Percentiles rank a stretch among this genome's conserved stretches.
Evolutionary conservation across 2,888 invertebrate species (phyloP).

Genomic region (Mantis religiosa): DNA sequence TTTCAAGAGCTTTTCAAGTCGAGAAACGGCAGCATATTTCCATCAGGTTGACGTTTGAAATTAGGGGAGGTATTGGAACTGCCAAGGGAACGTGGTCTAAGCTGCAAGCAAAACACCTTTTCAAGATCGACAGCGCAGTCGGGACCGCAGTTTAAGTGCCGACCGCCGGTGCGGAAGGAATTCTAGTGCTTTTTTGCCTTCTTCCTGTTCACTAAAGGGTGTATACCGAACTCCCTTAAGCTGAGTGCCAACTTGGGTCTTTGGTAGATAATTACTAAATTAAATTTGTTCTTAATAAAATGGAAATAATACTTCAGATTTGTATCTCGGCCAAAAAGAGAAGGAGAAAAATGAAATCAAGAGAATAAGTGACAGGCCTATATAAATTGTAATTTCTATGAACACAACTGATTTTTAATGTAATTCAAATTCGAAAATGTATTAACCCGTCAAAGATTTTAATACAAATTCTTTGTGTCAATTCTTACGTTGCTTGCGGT

Average conservation of each 20-base stretch:
- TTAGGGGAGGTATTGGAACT: not conserved
- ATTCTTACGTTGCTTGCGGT: no score
- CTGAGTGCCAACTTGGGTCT: not conserved
- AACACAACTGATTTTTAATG: no score
- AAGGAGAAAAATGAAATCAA: no score
- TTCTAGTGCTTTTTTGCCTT: not conserved
- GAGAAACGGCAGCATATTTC: not conserved
- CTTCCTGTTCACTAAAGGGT: not conserved
- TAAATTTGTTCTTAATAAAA: no score
- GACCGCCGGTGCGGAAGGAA: not conserved
- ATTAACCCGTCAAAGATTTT: no score
- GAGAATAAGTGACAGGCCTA: no score
- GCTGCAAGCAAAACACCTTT: not conserved
- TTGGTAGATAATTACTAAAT: not conserved
- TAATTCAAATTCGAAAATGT: no score
- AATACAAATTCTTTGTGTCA: no score
- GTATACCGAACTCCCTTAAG: not conserved
- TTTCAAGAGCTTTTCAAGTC: not conserved
- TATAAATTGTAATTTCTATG: no score
- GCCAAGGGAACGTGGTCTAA: not conserved
- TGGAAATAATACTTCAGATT: no score
- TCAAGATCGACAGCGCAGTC: not conserved
- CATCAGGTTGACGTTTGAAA: not conserved
- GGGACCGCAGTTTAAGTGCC: not conserved
- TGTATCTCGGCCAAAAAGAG: no score